phyloP scores from a whole-genome alignment of 1,140 invertebrate species.

The Asobara japonica region DNA sequence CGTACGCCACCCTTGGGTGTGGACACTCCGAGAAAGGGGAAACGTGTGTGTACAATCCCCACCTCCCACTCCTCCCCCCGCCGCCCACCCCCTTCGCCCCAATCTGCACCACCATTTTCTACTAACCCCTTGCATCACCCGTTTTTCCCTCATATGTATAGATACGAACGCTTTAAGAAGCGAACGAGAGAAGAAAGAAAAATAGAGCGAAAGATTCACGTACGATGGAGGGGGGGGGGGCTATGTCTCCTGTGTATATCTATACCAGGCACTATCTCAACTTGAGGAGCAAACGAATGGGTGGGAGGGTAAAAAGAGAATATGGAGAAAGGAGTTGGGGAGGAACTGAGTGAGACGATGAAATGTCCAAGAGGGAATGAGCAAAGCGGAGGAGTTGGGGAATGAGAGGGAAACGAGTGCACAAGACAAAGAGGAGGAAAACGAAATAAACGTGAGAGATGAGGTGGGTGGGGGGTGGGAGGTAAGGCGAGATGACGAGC shows the following conservation, averaged over 20 bases:
- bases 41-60: slow-evolving; percentile 18
- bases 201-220: slow-evolving; percentile 3
- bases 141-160: slow-evolving; percentile 15
- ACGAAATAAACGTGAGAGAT: slow-evolving; percentile 26
- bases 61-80: too few species aligned
- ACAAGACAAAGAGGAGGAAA: slow-evolving; percentile 16
- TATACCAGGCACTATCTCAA: slow-evolving; percentile 1
- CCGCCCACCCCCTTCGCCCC: not conserved
- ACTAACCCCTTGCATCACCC: slow-evolving; percentile 9
- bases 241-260: not conserved
- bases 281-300: slow-evolving; percentile 12
- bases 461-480: slow-evolving; percentile 18
- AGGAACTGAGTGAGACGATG: not conserved
- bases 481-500: slow-evolving; percentile 36
- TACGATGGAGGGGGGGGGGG: too few species aligned
- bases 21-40: slow-evolving; percentile 25
- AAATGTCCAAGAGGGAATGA: slow-evolving; percentile 18
- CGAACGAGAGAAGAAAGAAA: slow-evolving; percentile 6
- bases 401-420: not conserved
- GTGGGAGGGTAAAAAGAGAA: not conserved
- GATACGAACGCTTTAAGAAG: slow-evolving; percentile 26
- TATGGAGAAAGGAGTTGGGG: not conserved
- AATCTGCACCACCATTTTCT: not conserved
- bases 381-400: slow-evolving; percentile 12
- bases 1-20: slow-evolving; percentile 26